These are phyloP conservation scores for Metallyticus violacea DNA, from an alignment of 2,888 invertebrate species.

Conservation along the genomic window DNA sequence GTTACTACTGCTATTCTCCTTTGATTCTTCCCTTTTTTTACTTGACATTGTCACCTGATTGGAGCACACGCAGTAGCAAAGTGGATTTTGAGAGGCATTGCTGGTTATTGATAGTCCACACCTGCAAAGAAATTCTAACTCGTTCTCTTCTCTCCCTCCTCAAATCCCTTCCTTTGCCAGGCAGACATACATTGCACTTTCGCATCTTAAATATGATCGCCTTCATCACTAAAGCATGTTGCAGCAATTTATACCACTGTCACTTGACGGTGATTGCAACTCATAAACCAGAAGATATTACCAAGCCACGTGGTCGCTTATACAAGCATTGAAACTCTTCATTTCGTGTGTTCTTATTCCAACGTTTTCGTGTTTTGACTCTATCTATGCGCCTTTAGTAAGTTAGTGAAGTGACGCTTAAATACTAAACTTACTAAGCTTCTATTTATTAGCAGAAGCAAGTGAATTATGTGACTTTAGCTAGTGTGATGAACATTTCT, in stretches of 20 bases:
- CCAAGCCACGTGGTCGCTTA: conserved; percentile 6
- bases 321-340: neutral
- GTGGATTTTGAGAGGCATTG: neutral
- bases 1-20: neutral
- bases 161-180: neutral
- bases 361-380: neutral
- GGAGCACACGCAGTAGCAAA: neutral
- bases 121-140: neutral
- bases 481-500: neutral
- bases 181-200: neutral
- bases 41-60: neutral
- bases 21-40: neutral
- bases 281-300: conserved; percentile 2
- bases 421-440: too few relatives aligned
- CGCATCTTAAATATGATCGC: conserved; percentile 6
- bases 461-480: neutral
- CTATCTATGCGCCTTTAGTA: neutral
- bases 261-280: conserved; percentile 15
- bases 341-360: neutral
- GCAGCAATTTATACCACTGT: neutral
- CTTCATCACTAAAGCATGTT: neutral
- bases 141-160: neutral
- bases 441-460: neutral
- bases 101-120: neutral
- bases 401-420: neutral